Conservation (phyloP, 2,797 vertebrate genomes). For the Pogonophryne albipinna region DNA sequence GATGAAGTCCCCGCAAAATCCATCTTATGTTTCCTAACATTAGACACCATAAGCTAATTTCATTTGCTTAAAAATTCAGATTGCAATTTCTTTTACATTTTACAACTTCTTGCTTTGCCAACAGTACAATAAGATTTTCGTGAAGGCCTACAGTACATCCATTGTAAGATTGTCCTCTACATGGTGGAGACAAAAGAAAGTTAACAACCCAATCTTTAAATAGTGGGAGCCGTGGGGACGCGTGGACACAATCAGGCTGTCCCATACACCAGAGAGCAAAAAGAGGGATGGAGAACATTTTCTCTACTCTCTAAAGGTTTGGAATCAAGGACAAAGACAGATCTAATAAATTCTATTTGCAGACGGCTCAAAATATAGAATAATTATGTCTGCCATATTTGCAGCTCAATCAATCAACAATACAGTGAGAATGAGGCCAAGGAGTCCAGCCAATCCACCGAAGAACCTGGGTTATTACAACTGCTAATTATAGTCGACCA, state of each 20-base stretch:
- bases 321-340: conserved; percentile 83
- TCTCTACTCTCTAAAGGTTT: conserved; percentile 77
- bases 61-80: neutral
- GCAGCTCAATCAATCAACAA: conserved; percentile 85
- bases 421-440: conserved; percentile 79
- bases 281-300: conserved; percentile 70
- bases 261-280: conserved; percentile 78
- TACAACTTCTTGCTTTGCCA: neutral
- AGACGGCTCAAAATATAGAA: conserved; percentile 84
- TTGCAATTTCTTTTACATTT: conserved; percentile 5
- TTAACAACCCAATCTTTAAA: conserved; percentile 81
- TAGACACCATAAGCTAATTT: neutral
- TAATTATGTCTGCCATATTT: conserved; percentile 84
- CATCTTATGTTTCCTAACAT: neutral
- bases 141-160: conserved; percentile 41
- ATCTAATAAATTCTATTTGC: conserved; percentile 86
- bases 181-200: conserved; percentile 76
- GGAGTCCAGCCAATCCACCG: conserved; percentile 70
- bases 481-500: conserved; percentile 74
- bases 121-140: conserved; percentile 23
- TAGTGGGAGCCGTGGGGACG: conserved; percentile 80
- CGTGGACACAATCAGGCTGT: conserved; percentile 85
- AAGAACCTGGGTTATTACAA: conserved; percentile 79
- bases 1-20: neutral
- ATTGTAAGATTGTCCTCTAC: conserved; percentile 64